A percentile compares a stretch with the other conserved stretches of the same genome.
Evolutionary conservation across 2,888 invertebrate species (phyloP).

Genomic region (Operophtera brumata): DNA sequence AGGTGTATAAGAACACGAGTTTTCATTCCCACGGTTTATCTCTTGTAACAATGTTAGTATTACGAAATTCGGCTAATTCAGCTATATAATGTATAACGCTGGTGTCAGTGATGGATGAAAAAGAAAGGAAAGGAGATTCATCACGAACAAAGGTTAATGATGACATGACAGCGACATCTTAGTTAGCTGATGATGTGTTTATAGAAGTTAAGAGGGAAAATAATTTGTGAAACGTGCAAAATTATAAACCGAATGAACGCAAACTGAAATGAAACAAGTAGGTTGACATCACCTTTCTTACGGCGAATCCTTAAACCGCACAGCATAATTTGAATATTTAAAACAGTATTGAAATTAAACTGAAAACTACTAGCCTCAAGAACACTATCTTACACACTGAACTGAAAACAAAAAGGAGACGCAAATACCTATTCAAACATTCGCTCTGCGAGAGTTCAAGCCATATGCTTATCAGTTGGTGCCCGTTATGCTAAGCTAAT

Average conservation of each 20-base stretch:
- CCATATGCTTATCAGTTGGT: constrained; percentile 67
- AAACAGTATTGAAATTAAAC: constrained; percentile 40
- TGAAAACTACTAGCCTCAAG: constrained; percentile 58
- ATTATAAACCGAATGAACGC: not conserved
- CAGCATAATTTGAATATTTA: constrained; percentile 44
- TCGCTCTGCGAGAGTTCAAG: constrained; percentile 37
- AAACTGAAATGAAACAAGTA: not conserved
- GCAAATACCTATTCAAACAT: constrained; percentile 49
- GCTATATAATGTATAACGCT: constrained; percentile 16
- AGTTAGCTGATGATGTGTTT: constrained; percentile 15
- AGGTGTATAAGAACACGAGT: constrained; percentile 18
- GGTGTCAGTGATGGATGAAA: constrained; percentile 39
- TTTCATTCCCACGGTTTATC: constrained; percentile 31
- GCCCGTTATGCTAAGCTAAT: constrained; percentile 27
- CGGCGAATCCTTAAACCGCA: constrained; percentile 59
- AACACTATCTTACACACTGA: constrained; percentile 68
- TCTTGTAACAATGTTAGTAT: constrained; percentile 20
- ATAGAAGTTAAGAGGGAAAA: constrained; percentile 6
- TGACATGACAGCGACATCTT: constrained; percentile 35
- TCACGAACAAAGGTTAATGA: constrained; percentile 45
- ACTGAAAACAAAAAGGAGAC: constrained; percentile 57
- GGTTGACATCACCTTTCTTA: constrained; percentile 53
- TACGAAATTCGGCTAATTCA: constrained; percentile 29
- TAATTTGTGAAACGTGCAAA: not conserved
- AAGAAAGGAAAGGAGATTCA: constrained; percentile 28